Evolutionary conservation across 2,797 vertebrate genomes (phyloP).

Genomic region (Myioborus melanocephalus): DNA sequence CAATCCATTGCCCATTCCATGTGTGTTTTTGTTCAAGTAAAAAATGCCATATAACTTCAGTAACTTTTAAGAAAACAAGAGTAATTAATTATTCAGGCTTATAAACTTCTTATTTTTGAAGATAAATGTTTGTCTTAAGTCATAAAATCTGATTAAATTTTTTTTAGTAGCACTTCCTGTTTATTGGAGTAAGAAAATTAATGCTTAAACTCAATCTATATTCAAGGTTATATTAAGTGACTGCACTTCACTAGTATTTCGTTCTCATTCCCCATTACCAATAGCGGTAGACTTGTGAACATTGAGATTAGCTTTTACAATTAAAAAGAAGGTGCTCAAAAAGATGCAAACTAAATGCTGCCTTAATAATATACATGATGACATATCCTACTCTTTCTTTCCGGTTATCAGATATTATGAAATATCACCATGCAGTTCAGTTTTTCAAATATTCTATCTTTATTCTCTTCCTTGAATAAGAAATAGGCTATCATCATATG

Average conservation of each 20-base stretch:
- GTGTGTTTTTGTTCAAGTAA: not conserved
- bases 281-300: not conserved
- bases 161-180: not conserved
- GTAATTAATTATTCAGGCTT: not conserved
- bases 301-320: not conserved
- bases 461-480: not conserved
- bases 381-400: not conserved
- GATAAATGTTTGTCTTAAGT: not conserved
- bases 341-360: not conserved
- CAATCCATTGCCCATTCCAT: not conserved
- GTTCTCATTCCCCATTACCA: not conserved
- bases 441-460: not conserved
- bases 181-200: fast-evolving
- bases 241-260: not conserved
- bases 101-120: not conserved
- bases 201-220: not conserved
- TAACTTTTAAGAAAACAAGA: not conserved
- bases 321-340: not conserved
- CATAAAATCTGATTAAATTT: not conserved
- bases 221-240: not conserved
- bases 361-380: not conserved
- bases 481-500: not conserved
- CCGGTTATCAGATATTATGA: not conserved
- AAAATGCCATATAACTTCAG: not conserved
- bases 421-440: not conserved